phyloP scores from a whole-genome alignment of 2,888 invertebrate genomes.

The Ligdia adustata region DNA sequence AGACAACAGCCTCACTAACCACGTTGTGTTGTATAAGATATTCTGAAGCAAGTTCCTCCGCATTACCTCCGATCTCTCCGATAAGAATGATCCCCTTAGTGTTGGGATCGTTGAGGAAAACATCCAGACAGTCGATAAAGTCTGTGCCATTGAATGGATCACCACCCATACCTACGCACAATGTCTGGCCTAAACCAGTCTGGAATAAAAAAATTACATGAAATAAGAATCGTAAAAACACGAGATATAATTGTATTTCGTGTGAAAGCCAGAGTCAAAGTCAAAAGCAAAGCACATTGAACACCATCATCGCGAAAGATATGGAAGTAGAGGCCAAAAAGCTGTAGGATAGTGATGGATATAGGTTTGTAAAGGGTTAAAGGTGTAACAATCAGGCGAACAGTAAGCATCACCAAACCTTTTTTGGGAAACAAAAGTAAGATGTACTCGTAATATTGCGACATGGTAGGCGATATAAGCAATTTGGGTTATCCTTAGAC shows the following conservation, averaged over 20 bases:
- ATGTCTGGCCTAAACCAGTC: conserved; percentile 96
- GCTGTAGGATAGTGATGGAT: neutral
- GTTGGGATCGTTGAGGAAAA: conserved; percentile 96
- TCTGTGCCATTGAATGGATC: conserved; percentile 99
- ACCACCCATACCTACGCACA: conserved; percentile 99
- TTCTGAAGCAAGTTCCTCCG: conserved; percentile 98
- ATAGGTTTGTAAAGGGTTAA: neutral
- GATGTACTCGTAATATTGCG: no score
- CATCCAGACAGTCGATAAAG: conserved; percentile 98
- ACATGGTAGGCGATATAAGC: no score
- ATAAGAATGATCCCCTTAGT: conserved; percentile 99
- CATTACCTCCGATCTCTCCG: conserved; percentile 99
- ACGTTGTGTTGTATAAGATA: conserved; percentile 92
- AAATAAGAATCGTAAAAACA: no score
- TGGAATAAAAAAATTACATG: conserved; percentile 53
- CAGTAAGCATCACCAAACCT: neutral
- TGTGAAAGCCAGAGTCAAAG: no score
- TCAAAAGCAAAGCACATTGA: no score
- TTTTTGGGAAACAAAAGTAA: no score
- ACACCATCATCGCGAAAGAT: no score
- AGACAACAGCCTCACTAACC: no score
- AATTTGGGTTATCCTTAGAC: no score
- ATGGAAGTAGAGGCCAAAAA: no score
- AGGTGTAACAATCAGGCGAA: neutral
- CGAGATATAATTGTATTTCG: no score